Evolutionary conservation across 2,797 vertebrate genomes (phyloP).

Genomic region (Notolabrus celidotus): DNA sequence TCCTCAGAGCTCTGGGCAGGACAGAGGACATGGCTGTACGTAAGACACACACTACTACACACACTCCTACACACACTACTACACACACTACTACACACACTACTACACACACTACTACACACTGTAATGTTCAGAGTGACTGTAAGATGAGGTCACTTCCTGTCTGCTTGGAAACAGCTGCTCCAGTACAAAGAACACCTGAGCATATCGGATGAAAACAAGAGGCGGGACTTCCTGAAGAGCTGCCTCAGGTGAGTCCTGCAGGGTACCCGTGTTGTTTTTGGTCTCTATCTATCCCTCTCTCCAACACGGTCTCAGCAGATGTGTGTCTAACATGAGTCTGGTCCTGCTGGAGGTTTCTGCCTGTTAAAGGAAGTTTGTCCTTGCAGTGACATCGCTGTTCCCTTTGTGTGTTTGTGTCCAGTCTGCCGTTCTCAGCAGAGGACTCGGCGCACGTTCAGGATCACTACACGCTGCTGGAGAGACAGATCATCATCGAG

Average conservation of each 20-base stretch:
- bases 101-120: neutral
- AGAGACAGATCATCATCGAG: constrained; percentile 97
- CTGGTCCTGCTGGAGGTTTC: too few species aligned
- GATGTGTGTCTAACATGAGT: too few species aligned
- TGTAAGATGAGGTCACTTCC: neutral
- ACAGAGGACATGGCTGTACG: constrained; percentile 94
- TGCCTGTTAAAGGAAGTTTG: too few species aligned
- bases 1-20: constrained; percentile 89
- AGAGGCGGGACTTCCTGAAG: constrained; percentile 93
- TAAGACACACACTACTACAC: constrained; percentile 43
- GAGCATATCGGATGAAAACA: constrained; percentile 89
- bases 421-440: constrained; percentile 87
- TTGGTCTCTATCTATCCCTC: too few species aligned
- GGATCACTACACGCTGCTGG: constrained; percentile 95
- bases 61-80: neutral
- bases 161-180: constrained; percentile 81
- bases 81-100: neutral
- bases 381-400: constrained; percentile 6
- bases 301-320: too few species aligned
- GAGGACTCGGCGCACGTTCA: constrained; percentile 91
- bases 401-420: constrained; percentile 15
- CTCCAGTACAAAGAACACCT: constrained; percentile 94
- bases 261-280: too few species aligned
- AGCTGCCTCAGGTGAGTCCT: constrained; percentile 88
- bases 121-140: neutral